Evolutionary conservation across 2,888 invertebrate genomes (phyloP).

Genomic region (Eretmocerus hayati): DNA sequence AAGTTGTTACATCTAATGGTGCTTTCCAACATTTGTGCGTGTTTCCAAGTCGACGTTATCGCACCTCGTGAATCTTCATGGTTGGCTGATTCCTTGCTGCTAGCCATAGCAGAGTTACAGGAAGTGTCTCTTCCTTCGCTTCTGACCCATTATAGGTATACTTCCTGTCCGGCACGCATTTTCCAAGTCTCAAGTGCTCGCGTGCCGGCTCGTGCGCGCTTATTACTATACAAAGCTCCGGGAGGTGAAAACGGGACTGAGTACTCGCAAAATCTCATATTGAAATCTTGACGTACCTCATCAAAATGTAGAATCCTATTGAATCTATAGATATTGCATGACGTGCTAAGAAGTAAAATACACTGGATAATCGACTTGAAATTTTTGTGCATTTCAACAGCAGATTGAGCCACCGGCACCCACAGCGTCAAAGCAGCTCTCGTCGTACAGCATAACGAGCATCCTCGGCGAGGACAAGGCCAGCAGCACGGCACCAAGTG

Average conservation of each 20-base stretch:
- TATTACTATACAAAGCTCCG: too few species aligned
- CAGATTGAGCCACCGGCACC: constrained; percentile 26
- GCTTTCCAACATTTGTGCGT: too few species aligned
- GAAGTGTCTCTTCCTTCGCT: constrained; percentile 1
- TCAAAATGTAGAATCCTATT: too few species aligned
- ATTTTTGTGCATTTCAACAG: constrained; percentile 3
- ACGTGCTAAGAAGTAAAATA: too few species aligned
- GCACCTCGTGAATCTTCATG: constrained; percentile 1
- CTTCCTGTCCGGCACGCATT: constrained; percentile 4
- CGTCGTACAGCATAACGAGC: constrained; percentile 81
- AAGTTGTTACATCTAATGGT: too few species aligned
- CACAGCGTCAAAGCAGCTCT: constrained; percentile 47
- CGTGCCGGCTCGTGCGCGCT: too few species aligned
- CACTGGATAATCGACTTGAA: not conserved
- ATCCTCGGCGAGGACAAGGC: constrained; percentile 63
- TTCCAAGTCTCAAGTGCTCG: not conserved
- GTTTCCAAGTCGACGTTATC: too few species aligned
- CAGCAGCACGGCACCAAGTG: too few species aligned
- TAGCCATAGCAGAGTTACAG: constrained; percentile 1
- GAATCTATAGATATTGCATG: too few species aligned
- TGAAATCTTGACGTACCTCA: too few species aligned
- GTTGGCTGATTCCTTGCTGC: not conserved
- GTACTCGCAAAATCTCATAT: too few species aligned
- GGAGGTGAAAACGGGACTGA: too few species aligned
- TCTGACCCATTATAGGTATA: constrained; percentile 1